phyloP scores from a whole-genome alignment of 1,140 invertebrate genomes.

The Zaprionus inermis region DNA sequence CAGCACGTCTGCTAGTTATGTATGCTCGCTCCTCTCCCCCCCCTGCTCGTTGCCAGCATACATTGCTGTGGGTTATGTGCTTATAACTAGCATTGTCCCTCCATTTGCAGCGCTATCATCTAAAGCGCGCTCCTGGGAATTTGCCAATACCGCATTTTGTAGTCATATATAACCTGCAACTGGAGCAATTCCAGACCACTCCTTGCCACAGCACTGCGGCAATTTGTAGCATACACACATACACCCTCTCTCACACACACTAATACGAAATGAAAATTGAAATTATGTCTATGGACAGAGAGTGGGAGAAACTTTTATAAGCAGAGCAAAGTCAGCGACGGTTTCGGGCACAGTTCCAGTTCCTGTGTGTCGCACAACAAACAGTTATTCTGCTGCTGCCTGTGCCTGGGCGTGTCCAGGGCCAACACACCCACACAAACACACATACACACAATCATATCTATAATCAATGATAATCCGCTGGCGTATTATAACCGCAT shows the following conservation, averaged over 20 bases:
- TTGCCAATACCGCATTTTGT: constrained; percentile 79
- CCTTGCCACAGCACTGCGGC: constrained; percentile 59
- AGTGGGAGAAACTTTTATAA: background rate
- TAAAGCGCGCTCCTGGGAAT: constrained; percentile 78
- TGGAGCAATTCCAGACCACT: constrained; percentile 2
- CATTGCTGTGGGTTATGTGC: background rate
- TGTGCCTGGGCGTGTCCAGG: constrained; percentile 44
- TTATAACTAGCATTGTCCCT: constrained; percentile 49
- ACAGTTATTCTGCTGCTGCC: constrained; percentile 55
- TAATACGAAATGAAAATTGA: constrained; percentile 81
- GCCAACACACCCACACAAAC: constrained; percentile 9
- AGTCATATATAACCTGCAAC: constrained; percentile 70
- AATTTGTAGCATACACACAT: constrained; percentile 59
- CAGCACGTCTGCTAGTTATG: constrained; percentile 2
- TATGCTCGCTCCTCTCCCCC: no score
- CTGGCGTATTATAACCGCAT: constrained; percentile 81
- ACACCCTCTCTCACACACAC: constrained; percentile 38
- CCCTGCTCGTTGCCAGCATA: background rate
- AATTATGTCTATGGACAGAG: constrained; percentile 70
- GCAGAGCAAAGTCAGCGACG: constrained; percentile 10
- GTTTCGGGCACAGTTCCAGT: constrained; percentile 19
- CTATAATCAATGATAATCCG: constrained; percentile 82
- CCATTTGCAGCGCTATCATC: constrained; percentile 66
- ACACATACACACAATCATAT: constrained; percentile 40
- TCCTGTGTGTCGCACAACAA: constrained; percentile 52